Base-by-base conservation (phyloP, 2,888 invertebrate species). In the Mesodorylaimus sp. region DNA sequence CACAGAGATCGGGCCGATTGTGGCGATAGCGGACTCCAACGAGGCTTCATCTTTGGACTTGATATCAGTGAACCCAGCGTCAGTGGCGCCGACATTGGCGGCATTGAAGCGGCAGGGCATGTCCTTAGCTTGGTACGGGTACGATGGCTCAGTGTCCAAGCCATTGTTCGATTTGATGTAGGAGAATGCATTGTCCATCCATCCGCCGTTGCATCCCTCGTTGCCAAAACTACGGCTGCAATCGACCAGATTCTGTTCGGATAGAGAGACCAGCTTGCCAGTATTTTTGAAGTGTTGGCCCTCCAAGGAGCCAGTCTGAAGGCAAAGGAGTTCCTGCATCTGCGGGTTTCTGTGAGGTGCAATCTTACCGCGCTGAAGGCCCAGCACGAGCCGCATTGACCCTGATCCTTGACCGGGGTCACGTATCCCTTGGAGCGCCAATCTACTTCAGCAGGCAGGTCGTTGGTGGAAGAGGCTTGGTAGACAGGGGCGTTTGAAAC, bases 71-170 rank as follows among this genome's bases (percentile, higher is more conserved):
- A 59, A 69, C 45, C 68, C 68, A 23, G 55, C 61, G 54, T 64
- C 67, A 10, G 58, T 60, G 10, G 68, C 65, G 42, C 61, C 68
- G 21, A 65, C 55, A 32, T 53, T 50, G 43, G 53, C 52, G 54
- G 59, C 57, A 52, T 60, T 57, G 58, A 63, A 69, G 50, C 62
- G 59, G 52, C 68, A 68, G 49, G 52, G 57, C 50, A 57, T 58
- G 50, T 62, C 77, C 48, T 74, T 74, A 0, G 77, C 95, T 52
- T 83, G 57, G 67, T 91, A 93, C 0, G 87, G 84, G 68, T 93
- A 93, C 1, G 77, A 72, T 52, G 74, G 74, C 70, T 91, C 89
- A 0, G 84, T 87, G 67, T 89, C 89, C 60, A 93, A 75, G 55
- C 88, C 88, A 45, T 74, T 74, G 66, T 59, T 58, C 23, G 25